Evolutionary conservation across 2,113 vertebrate species (phyloP).

Genomic region (Mola mola): DNA sequence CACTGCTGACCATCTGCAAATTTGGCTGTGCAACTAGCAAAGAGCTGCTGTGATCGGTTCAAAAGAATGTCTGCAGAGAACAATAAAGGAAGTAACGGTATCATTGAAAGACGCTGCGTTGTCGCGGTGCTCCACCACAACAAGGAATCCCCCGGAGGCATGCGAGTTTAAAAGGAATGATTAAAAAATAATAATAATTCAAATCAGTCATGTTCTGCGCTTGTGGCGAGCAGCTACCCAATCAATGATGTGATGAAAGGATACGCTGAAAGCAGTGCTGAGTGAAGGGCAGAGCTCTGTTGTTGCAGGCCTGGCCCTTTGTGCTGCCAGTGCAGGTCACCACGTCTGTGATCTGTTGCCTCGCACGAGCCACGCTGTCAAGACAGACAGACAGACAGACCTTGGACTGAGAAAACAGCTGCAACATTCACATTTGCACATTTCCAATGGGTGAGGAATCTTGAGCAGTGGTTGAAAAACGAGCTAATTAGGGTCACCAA

Average conservation of each 20-base stretch:
- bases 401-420: constrained; percentile 22
- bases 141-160: no score
- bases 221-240: background rate
- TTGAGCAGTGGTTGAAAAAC: background rate
- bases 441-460: background rate
- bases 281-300: constrained; percentile 93
- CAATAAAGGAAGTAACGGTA: constrained; percentile 81
- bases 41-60: constrained; percentile 98
- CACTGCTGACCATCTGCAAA: constrained; percentile 99
- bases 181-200: background rate
- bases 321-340: constrained; percentile 87
- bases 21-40: constrained; percentile 98
- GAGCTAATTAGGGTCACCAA: background rate
- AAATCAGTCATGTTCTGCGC: background rate
- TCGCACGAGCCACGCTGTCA: constrained; percentile 82
- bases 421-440: background rate
- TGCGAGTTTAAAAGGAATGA: background rate
- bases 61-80: constrained; percentile 90
- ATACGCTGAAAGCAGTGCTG: constrained; percentile 99
- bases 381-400: constrained; percentile 47
- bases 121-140: background rate
- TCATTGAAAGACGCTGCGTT: no score
- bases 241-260: constrained; percentile 68
- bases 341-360: constrained; percentile 80
- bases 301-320: constrained; percentile 90